Evolutionary conservation across 2,113 vertebrate genomes (phyloP), one percentile per base, ranked within the genome.

Genomic region (Xenopus laevis): DNA sequence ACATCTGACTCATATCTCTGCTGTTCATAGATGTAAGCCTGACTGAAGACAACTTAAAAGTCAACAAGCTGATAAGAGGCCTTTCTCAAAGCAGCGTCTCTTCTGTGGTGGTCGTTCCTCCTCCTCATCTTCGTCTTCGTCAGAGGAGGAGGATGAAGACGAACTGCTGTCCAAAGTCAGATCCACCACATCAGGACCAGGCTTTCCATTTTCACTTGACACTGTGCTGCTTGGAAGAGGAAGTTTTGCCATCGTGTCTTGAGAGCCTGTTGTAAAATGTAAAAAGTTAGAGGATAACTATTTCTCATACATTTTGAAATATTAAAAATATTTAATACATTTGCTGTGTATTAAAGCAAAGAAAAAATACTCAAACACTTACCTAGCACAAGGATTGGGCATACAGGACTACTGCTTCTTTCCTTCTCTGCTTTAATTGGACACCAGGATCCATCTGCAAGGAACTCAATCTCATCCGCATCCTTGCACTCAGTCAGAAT

Each of bases 21-120:
- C 18, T 15, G 64, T 57, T 55, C 21, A 13, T 63, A 62, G 20
- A 46, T 77, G 27, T 18, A 59, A 63, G 74, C 58, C 40, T 16
- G 40, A 46, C 33, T 20, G 59, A 46, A 33, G 57, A 58, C 63
- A 65, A 13, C 17, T n/a, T n/a, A 7, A 7, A 40, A 18, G 91
- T 98, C 96, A 98, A 92, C 96, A 98, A 78, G 96, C 96, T 16
- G 97, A 96, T 81, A 98, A 95, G 82, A 98, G 88, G 86, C 95
- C 97, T 85, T 98, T 98, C 86, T 94, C 95, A 0, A 95, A 98
- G 78, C 94, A 90, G 87, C 96, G 96, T 87, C 95, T 92, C 62
- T 96, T 91, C 83, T 98, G 98, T 20, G 93, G 92, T 72, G 93
- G 86, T 40, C 95, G 94, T 75, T 95, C 96, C 71, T 98, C 91